These are phyloP conservation scores for Darevskia nairensis DNA, from an alignment of 2,797 vertebrate genomes.

Conservation along the genomic window DNA sequence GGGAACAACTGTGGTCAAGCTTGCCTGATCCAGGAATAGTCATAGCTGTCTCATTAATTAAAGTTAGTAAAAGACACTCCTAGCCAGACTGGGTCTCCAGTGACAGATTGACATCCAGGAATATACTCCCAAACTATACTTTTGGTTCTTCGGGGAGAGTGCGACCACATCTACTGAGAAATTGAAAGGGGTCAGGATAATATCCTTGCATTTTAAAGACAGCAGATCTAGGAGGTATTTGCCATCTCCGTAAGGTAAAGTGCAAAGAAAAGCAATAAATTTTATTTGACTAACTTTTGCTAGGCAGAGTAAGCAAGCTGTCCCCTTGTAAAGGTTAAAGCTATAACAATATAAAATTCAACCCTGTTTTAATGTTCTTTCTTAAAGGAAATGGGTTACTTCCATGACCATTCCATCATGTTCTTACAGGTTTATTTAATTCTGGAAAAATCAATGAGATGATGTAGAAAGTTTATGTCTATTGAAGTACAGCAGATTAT, in stretches of 20 bases:
- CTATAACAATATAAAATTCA: conserved; percentile 9
- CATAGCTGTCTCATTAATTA: too few relatives aligned
- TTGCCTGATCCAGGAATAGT: too few relatives aligned
- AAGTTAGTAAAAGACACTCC: too few relatives aligned
- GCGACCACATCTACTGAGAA: background rate
- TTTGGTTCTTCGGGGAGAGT: too few relatives aligned
- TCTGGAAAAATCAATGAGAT: conserved; percentile 16
- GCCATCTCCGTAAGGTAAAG: conserved; percentile 22
- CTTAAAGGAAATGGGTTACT: background rate
- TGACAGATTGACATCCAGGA: too few relatives aligned
- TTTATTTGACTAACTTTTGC: background rate
- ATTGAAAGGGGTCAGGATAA: background rate
- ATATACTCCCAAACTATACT: too few relatives aligned
- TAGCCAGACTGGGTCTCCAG: too few relatives aligned
- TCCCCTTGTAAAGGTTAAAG: conserved; percentile 25
- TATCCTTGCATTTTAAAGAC: background rate
- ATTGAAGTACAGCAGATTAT: background rate
- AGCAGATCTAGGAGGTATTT: background rate
- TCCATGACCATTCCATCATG: background rate
- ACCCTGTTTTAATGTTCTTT: conserved; percentile 11
- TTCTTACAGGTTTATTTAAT: conserved; percentile 2
- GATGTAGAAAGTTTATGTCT: conserved; percentile 13
- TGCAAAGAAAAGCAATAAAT: background rate
- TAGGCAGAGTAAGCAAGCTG: conserved; percentile 12
- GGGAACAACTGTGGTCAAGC: background rate